phyloP scores from a whole-genome alignment of 2,797 vertebrate genomes.

The Sparidentex hasta region DNA sequence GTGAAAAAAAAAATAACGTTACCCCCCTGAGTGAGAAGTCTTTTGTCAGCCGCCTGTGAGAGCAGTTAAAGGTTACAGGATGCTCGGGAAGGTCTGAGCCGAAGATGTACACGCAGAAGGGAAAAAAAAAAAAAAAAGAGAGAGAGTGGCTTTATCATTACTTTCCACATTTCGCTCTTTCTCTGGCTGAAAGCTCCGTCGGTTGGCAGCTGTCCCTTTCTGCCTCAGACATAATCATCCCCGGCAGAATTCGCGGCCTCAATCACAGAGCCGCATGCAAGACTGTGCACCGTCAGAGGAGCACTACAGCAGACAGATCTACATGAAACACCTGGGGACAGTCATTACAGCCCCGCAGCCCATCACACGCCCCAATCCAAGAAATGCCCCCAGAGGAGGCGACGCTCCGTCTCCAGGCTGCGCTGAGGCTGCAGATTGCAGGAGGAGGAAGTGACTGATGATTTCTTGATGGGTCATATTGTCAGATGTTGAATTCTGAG shows the following conservation, averaged over 20 bases:
- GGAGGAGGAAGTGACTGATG: constrained; percentile 24
- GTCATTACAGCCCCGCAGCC: constrained; percentile 47
- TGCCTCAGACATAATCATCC: constrained; percentile 61
- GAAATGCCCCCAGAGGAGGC: constrained; percentile 41
- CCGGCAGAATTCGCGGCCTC: constrained; percentile 58
- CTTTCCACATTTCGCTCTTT: constrained; percentile 59
- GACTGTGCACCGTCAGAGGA: constrained; percentile 36
- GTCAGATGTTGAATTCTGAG: constrained; percentile 26
- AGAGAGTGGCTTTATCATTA: constrained; percentile 48
- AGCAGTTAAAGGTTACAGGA: constrained; percentile 8
- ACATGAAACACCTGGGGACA: constrained; percentile 71
- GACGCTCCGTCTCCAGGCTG: background rate
- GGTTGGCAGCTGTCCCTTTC: constrained; percentile 69
- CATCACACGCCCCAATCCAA: constrained; percentile 31
- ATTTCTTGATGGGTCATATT: constrained; percentile 13
- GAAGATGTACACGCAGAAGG: background rate
- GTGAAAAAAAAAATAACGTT: background rate
- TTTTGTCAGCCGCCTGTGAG: constrained; percentile 7
- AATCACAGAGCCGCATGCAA: constrained; percentile 58
- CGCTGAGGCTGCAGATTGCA: constrained; percentile 33
- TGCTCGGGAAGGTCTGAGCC: background rate
- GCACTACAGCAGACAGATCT: constrained; percentile 57
- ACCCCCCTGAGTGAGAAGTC: background rate
- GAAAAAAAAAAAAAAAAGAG: no score
- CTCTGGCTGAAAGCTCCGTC: constrained; percentile 59